Conservation (phyloP, 2,797 vertebrate species). For the Corythornis leucogaster region DNA sequence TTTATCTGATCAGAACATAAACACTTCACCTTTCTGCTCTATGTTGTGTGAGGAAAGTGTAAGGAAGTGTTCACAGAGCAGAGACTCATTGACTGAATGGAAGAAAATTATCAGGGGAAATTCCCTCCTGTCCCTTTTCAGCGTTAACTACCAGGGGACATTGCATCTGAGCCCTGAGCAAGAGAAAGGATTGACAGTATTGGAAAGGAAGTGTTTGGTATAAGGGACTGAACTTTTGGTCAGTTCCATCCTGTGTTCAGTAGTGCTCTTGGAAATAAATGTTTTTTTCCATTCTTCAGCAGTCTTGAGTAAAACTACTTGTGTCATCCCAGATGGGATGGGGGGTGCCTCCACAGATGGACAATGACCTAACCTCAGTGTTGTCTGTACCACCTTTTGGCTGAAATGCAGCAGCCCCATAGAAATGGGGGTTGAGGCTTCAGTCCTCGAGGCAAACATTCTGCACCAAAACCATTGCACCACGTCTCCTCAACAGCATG, state of each 20-base stretch:
- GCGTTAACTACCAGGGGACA: not conserved
- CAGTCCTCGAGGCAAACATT: not conserved
- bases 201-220: not conserved
- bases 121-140: not conserved
- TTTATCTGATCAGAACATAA: not conserved
- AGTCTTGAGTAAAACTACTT: not conserved
- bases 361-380: not conserved
- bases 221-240: not conserved
- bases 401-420: not conserved
- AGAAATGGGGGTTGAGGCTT: not conserved
- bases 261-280: not conserved
- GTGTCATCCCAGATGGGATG: fast-evolving
- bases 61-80: not conserved
- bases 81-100: not conserved
- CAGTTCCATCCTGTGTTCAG: not conserved
- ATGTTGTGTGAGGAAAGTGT: not conserved
- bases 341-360: not conserved
- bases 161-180: not conserved
- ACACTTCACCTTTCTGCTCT: not conserved
- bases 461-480: not conserved
- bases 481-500: not conserved
- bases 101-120: not conserved
- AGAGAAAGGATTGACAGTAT: not conserved
- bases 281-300: not conserved
- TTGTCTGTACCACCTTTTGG: not conserved